Conservation (phyloP, 2,888 invertebrate genomes). For the Lasioglossum villosulum region DNA sequence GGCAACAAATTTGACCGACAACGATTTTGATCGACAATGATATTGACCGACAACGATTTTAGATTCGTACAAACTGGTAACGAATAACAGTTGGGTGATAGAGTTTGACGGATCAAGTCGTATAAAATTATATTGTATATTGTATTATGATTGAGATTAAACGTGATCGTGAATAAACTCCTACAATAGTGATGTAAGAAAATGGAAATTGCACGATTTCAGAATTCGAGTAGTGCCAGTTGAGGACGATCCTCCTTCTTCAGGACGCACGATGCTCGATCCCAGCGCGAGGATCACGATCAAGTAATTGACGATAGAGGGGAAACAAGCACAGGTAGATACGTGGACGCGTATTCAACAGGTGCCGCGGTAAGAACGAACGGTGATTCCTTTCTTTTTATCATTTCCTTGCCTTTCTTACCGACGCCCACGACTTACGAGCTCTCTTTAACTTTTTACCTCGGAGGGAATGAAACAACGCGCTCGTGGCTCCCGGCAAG, state of each 20-base stretch:
- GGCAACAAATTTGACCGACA: too few relatives aligned
- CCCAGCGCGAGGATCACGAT: background rate
- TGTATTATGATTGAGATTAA: too few relatives aligned
- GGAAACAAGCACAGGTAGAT: slow-evolving; percentile 43
- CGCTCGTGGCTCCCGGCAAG: slow-evolving; percentile 22
- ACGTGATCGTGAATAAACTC: too few relatives aligned
- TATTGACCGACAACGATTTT: too few relatives aligned
- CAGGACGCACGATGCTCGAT: background rate
- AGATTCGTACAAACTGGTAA: too few relatives aligned
- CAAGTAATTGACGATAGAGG: slow-evolving; percentile 60
- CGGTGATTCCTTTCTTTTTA: slow-evolving; percentile 34
- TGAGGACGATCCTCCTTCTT: background rate
- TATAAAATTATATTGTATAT: too few relatives aligned
- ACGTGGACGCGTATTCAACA: slow-evolving; percentile 67
- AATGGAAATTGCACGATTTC: too few relatives aligned
- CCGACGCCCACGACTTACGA: slow-evolving; percentile 2
- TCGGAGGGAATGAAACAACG: slow-evolving; percentile 12
- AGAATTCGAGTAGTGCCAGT: background rate
- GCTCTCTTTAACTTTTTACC: background rate
- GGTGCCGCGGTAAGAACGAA: slow-evolving; percentile 63
- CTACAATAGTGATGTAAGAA: too few relatives aligned
- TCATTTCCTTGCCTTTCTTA: slow-evolving; percentile 9
- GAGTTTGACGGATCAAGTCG: too few relatives aligned
- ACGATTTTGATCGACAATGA: too few relatives aligned
- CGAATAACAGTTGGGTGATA: too few relatives aligned